Conservation (phyloP, 1,140 invertebrate species). For the Chrysoperla carnea region DNA sequence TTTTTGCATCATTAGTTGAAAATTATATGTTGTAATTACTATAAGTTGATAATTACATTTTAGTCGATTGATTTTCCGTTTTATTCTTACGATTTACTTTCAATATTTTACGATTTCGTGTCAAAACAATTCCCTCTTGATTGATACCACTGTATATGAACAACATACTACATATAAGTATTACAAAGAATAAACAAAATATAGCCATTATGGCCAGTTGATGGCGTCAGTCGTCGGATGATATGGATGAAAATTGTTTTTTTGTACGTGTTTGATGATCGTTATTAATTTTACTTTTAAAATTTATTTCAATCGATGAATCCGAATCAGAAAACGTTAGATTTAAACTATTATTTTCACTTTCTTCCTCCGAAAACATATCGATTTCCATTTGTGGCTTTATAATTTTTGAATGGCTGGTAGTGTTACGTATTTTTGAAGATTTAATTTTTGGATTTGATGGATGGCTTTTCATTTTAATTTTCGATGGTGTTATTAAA, state of each 20-base stretch:
- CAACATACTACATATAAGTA: slow-evolving; percentile 31
- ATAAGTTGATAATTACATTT: too few species aligned
- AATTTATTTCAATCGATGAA: too few species aligned
- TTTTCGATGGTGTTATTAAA: slow-evolving; percentile 12
- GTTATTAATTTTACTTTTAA: slow-evolving; percentile 3
- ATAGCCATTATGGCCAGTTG: slow-evolving; percentile 32
- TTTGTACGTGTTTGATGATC: slow-evolving; percentile 5
- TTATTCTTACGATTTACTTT: too few species aligned
- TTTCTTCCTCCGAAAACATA: slow-evolving; percentile 7
- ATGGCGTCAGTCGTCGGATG: slow-evolving; percentile 33
- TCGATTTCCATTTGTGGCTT: slow-evolving; percentile 2
- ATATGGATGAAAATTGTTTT: slow-evolving; percentile 8
- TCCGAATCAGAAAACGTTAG: too few species aligned
- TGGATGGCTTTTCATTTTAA: background rate
- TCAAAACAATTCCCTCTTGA: slow-evolving; percentile 24
- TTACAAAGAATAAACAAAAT: slow-evolving; percentile 33
- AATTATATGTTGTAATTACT: too few species aligned
- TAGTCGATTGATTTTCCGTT: too few species aligned
- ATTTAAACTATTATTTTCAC: slow-evolving; percentile 8
- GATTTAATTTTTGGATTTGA: slow-evolving; percentile 2
- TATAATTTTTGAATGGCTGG: slow-evolving; percentile 2
- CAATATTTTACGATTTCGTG: slow-evolving; percentile 1
- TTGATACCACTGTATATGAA: slow-evolving; percentile 36
- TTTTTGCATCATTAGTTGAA: too few species aligned
- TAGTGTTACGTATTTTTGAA: slow-evolving; percentile 5